Percentiles rank a stretch among this genome's conserved stretches.
These are phyloP conservation scores for Leucosticte australis DNA, from an alignment of 2,113 vertebrate species.

Conservation along the genomic window DNA sequence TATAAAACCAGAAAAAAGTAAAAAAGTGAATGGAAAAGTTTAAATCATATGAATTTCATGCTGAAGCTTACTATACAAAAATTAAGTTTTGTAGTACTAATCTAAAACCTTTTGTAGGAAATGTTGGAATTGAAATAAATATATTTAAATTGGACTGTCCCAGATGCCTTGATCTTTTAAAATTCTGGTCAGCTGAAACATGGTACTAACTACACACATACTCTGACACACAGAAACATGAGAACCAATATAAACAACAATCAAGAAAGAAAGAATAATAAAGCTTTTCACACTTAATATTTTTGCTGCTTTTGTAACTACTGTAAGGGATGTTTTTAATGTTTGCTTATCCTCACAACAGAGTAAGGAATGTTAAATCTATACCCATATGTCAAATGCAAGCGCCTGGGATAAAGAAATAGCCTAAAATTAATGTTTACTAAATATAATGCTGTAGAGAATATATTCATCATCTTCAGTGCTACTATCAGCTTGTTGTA, in stretches of 20 bases:
- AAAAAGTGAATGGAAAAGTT: neutral
- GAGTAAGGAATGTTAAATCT: neutral
- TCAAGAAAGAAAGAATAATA: neutral
- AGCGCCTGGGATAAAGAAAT: neutral
- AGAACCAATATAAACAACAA: neutral
- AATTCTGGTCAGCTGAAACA: neutral
- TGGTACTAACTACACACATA: neutral
- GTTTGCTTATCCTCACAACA: neutral
- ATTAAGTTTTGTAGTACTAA: conserved; percentile 16
- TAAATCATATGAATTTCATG: conserved; percentile 7
- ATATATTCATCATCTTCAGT: neutral
- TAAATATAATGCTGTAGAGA: neutral
- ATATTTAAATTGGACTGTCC: conserved; percentile 30
- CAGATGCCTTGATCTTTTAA: neutral
- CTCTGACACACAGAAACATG: neutral
- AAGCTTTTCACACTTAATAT: neutral
- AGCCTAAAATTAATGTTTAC: conserved; percentile 1
- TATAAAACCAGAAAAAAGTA: neutral
- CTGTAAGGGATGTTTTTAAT: neutral
- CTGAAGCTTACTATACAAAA: conserved; percentile 6
- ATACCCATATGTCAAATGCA: neutral
- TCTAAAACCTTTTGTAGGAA: conserved; percentile 42
- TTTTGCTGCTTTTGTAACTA: neutral
- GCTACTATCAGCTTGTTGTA: neutral
- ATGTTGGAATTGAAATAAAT: conserved; percentile 33